A percentile compares a stretch with the other conserved stretches of the same genome.
Conservation (phyloP, 2,888 invertebrate genomes). For the Pediacus dermestoides region DNA sequence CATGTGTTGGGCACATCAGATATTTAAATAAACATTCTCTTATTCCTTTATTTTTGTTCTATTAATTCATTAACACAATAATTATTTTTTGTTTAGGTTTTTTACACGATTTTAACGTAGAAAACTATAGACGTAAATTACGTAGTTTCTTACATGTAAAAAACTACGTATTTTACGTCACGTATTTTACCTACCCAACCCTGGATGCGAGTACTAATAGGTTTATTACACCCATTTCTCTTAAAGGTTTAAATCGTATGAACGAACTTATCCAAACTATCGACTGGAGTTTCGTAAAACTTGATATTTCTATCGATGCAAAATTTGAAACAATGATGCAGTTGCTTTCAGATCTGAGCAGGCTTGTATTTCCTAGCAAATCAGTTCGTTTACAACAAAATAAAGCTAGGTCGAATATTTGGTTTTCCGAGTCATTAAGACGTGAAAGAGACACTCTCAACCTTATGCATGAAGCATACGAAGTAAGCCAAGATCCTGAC, state of each 20-base stretch:
- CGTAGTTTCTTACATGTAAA: too few species aligned
- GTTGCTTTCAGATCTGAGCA: neutral
- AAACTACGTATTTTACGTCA: too few species aligned
- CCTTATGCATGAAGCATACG: conserved; percentile 1
- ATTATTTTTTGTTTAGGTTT: too few species aligned
- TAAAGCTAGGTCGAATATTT: neutral
- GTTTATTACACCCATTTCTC: neutral
- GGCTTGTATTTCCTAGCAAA: neutral
- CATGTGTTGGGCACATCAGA: too few species aligned
- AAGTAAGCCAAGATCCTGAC: neutral
- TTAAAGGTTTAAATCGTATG: neutral
- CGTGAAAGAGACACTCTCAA: neutral
- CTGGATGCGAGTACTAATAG: neutral
- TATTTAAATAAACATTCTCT: too few species aligned
- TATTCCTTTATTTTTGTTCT: too few species aligned
- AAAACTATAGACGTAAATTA: too few species aligned
- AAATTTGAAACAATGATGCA: neutral
- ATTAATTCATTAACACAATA: too few species aligned
- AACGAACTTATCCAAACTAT: neutral
- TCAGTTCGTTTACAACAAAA: neutral
- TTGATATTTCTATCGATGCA: neutral
- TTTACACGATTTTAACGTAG: too few species aligned
- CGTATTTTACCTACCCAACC: too few species aligned
- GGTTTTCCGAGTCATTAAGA: neutral
- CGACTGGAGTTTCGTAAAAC: neutral